Percentiles rank a stretch among this genome's conserved stretches.
phyloP scores from a whole-genome alignment of 2,113 vertebrate species.

The Calyptomena viridis region DNA sequence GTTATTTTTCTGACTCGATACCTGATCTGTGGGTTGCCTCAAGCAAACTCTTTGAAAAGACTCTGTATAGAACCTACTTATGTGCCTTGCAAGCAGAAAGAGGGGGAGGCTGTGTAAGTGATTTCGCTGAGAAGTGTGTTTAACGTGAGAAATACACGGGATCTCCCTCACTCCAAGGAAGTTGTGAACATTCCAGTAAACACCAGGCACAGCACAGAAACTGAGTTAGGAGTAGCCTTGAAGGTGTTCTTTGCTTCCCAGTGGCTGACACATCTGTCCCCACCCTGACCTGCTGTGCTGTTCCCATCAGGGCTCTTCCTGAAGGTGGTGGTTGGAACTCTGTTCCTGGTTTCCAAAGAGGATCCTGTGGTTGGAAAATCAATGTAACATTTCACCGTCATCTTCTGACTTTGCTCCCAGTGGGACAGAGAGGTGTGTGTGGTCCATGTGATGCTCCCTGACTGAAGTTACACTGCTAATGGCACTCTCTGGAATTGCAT shows the following conservation, averaged over 20 bases:
- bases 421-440: rapidly evolving
- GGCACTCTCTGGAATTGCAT: not conserved
- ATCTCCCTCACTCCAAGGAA: not conserved
- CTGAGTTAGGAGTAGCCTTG: not conserved
- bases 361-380: not conserved
- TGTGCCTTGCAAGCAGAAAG: not conserved
- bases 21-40: not conserved
- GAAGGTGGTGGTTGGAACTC: not conserved
- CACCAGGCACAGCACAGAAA: not conserved
- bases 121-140: not conserved
- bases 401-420: not conserved
- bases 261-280: not conserved
- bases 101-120: not conserved
- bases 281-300: not conserved
- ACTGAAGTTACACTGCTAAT: not conserved
- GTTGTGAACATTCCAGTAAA: not conserved
- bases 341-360: not conserved
- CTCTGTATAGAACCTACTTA: not conserved
- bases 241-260: not conserved
- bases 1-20: not conserved
- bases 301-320: not conserved
- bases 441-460: not conserved
- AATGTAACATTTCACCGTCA: not conserved
- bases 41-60: not conserved
- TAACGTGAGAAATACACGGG: not conserved